Conservation (phyloP, 1,140 invertebrate species). For the Drepana arcuata region DNA sequence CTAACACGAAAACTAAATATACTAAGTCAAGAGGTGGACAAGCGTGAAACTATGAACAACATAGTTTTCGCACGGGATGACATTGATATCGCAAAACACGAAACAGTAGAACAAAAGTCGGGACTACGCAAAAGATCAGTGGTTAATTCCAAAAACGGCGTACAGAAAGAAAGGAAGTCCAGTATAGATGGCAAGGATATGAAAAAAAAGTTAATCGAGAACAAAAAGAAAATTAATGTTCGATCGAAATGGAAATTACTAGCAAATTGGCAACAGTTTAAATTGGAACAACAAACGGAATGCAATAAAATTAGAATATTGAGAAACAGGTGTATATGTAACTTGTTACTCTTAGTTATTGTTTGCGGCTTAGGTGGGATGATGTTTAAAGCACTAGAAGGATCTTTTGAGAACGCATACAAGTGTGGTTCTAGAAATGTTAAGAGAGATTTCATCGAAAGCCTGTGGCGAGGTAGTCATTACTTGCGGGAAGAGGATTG, state of each 20-base stretch:
- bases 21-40: slow-evolving; percentile 45
- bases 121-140: slow-evolving; percentile 44
- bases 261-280: slow-evolving; percentile 74
- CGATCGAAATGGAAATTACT: slow-evolving; percentile 44
- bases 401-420: slow-evolving; percentile 86
- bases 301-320: slow-evolving; percentile 70
- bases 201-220: slow-evolving; percentile 26
- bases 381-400: slow-evolving; percentile 84
- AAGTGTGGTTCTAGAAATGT: slow-evolving; percentile 90
- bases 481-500: slow-evolving; percentile 88
- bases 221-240: slow-evolving; percentile 23
- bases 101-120: slow-evolving; percentile 26
- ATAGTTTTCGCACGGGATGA: slow-evolving; percentile 23
- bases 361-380: slow-evolving; percentile 85
- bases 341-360: slow-evolving; percentile 78
- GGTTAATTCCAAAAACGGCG: slow-evolving; percentile 15
- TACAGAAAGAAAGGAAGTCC: slow-evolving; percentile 18
- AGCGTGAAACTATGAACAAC: slow-evolving; percentile 30
- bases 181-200: slow-evolving; percentile 6
- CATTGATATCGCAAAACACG: slow-evolving; percentile 2
- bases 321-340: slow-evolving; percentile 78
- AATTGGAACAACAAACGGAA: slow-evolving; percentile 73
- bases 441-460: slow-evolving; percentile 87
- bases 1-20: slow-evolving; percentile 57
- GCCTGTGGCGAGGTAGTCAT: slow-evolving; percentile 84